Base-by-base conservation (phyloP, 2,113 vertebrate genomes). In the Aspiorhynchus laticeps region DNA sequence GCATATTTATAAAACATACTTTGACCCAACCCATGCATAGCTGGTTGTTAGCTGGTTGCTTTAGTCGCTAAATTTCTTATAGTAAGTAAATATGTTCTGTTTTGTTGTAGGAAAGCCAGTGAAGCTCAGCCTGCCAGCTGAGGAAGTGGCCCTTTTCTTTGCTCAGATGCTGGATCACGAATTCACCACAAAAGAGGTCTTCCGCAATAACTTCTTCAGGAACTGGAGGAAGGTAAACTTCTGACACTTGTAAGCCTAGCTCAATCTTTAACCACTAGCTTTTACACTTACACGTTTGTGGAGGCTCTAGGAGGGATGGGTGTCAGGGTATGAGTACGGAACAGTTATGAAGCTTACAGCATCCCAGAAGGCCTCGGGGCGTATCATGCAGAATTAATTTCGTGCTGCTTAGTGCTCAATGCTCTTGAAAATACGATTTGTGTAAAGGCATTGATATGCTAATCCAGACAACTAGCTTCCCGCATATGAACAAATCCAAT, bases 401-500 rank as follows among this genome's bases (percentile, higher is more conserved):
- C 90, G 93, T 91, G 92, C 93, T 93, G 93, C 93, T 95, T 95
- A 93, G 93, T 92, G 91, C 92, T 95, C 95, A 95, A 92, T 95
- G 93, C 95, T 93, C 94, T 95, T 94, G 93, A 95, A 95, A 95
- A 96, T 94, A 93, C 79, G 93, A 95, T 96, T 96, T 95, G 94
- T 96, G 93, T 93, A 93, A 93, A 94, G 92, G 93, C 93, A 95
- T 95, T 96, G 94, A 95, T 94, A 95, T 95, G 95, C 94, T 96
- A 95, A 96, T 96, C 92, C 93, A 92, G 93, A 96, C 94, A 96
- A 95, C 92, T 90, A 89, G 90, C 95, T 93, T 88, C 91, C 90
- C 89, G 92, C 94, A 93, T 94, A 92, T 88, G 94, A 95, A 96
- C 94, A 96, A 95, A 96, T 96, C 94, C 95, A 95, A 96, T 96